Evolutionary conservation across 1,140 invertebrate species (phyloP).

Genomic region (Bombus breviceps): DNA sequence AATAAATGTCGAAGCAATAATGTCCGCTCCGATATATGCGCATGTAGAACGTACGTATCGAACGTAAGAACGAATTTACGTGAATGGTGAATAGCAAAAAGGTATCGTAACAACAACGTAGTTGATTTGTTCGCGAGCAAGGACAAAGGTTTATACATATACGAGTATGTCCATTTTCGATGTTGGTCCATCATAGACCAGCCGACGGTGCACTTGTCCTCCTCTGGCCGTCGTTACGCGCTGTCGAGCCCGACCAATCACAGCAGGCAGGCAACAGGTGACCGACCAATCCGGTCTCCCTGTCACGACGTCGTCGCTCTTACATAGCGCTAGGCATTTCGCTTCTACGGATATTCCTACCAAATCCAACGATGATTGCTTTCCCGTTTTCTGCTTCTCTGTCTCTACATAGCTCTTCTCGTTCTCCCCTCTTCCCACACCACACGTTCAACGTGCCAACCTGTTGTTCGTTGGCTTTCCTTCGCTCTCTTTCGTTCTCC

Average conservation of each 20-base stretch:
- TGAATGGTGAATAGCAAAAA: not conserved
- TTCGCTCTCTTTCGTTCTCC: slow-evolving; percentile 38
- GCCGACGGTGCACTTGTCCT: slow-evolving; percentile 68
- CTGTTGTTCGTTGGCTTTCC: slow-evolving; percentile 38
- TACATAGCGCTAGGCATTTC: slow-evolving; percentile 39
- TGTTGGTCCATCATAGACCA: slow-evolving; percentile 47
- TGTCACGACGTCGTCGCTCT: slow-evolving; percentile 60
- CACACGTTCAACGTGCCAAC: not conserved
- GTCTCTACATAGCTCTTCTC: slow-evolving; percentile 8
- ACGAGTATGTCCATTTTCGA: not conserved
- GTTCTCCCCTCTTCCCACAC: not conserved
- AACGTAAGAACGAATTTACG: not conserved
- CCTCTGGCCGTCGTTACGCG: slow-evolving; percentile 66
- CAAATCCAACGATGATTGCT: slow-evolving; percentile 33
- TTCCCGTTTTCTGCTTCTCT: slow-evolving; percentile 28
- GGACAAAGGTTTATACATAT: not conserved
- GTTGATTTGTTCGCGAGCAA: not conserved
- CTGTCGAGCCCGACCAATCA: slow-evolving; percentile 72
- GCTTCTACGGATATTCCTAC: slow-evolving; percentile 52
- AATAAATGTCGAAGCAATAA: not conserved
- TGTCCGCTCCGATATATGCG: no score
- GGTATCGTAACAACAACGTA: not conserved
- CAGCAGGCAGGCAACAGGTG: slow-evolving; percentile 77
- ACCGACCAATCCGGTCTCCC: slow-evolving; percentile 73
- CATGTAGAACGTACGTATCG: no score